Evolutionary conservation across 2,113 vertebrate species (phyloP).

Genomic region (Sinosuthora webbiana): DNA sequence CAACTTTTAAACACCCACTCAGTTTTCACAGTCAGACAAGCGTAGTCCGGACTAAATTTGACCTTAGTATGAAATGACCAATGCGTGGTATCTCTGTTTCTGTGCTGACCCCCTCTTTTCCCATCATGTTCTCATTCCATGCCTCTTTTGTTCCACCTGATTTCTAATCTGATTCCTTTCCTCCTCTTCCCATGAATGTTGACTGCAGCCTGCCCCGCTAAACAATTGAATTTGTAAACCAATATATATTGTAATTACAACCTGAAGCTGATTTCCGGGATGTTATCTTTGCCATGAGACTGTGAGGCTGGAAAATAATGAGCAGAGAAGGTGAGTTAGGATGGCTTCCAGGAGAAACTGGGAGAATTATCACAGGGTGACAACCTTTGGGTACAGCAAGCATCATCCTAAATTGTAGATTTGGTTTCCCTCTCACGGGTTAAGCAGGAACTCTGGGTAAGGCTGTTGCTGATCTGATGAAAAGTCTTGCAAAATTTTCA

Average conservation of each 20-base stretch:
- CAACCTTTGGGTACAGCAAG: neutral
- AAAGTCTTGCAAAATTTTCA: neutral
- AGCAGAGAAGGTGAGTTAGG: neutral
- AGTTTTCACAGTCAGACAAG: neutral
- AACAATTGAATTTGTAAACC: slow-evolving; percentile 51
- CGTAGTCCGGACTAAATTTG: neutral
- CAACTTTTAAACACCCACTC: neutral
- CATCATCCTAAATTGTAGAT: neutral
- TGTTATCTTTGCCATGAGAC: slow-evolving; percentile 42
- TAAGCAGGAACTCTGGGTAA: neutral
- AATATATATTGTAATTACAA: slow-evolving; percentile 68
- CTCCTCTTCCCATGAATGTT: neutral
- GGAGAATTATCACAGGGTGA: neutral
- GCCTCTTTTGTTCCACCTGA: slow-evolving; percentile 32
- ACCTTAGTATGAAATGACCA: neutral
- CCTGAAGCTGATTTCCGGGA: slow-evolving; percentile 56
- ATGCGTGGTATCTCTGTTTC: neutral
- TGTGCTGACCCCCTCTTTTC: neutral
- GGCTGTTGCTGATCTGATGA: neutral
- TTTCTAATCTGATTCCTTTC: slow-evolving; percentile 47
- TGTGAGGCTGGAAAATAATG: neutral
- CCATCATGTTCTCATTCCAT: neutral
- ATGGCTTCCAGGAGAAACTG: neutral
- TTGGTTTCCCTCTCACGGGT: neutral
- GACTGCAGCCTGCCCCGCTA: slow-evolving; percentile 2